Percentiles rank a stretch among this genome's conserved stretches.
phyloP scores from a whole-genome alignment of 64 coral and sea anemone genomes.

The Montipora capricornis region DNA sequence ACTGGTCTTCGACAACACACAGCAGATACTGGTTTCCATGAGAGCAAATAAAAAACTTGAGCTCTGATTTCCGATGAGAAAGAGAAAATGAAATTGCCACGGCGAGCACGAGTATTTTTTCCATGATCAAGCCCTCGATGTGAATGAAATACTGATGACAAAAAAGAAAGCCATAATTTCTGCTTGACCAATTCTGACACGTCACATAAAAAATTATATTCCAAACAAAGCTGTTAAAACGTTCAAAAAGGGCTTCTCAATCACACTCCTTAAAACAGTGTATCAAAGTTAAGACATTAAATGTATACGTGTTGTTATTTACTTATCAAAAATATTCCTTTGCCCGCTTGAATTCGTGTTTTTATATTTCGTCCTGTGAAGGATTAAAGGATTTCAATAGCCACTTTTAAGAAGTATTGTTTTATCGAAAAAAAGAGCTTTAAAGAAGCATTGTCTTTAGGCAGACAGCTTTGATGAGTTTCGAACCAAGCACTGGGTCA shows the following conservation, averaged over 20 bases:
- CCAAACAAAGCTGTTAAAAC: not conserved
- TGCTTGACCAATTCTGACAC: not conserved
- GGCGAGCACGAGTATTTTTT: not conserved
- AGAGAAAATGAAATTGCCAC: not conserved
- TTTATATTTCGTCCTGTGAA: not conserved
- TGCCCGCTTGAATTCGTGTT: not conserved
- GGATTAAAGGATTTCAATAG: not conserved
- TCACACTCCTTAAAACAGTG: not conserved
- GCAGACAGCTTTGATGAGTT: not conserved
- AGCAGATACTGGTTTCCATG: not conserved
- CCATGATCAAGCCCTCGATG: not conserved
- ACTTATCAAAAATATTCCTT: not conserved
- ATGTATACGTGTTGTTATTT: not conserved
- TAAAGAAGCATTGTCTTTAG: slow-evolving; percentile 8
- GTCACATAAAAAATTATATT: not conserved
- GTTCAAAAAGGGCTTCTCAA: not conserved
- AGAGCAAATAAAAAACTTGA: not conserved
- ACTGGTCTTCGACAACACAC: not conserved
- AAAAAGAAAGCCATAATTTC: not conserved
- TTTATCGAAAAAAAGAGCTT: not conserved
- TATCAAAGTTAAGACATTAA: not conserved
- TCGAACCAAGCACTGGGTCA: not conserved
- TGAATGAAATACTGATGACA: not conserved
- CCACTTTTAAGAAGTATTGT: not conserved
- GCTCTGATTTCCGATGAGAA: not conserved